phyloP scores from a whole-genome alignment of 2,888 invertebrate genomes.

The Andrena dorsata region DNA sequence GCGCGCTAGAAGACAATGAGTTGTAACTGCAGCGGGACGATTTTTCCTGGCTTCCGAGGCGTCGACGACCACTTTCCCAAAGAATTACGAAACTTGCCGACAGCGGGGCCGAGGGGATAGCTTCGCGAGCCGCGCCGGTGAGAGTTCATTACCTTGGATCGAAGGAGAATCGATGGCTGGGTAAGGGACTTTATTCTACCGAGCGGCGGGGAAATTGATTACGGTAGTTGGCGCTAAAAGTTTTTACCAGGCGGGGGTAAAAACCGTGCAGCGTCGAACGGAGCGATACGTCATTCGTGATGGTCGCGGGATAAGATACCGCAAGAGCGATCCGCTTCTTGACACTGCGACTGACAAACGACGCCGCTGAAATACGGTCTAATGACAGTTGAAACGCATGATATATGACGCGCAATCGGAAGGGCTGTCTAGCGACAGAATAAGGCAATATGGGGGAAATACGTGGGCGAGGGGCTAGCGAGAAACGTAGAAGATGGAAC shows the following conservation, averaged over 20 bases:
- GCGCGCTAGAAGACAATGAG: constrained; percentile 35
- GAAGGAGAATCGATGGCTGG: not conserved
- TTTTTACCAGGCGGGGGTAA: constrained; percentile 6
- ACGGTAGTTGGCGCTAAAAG: constrained; percentile 4
- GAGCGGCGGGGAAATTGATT: constrained; percentile 25
- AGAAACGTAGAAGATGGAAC: constrained; percentile 17
- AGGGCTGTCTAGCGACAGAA: not conserved
- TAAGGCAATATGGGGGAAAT: constrained; percentile 1
- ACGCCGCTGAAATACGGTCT: not conserved
- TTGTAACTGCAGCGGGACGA: constrained; percentile 16
- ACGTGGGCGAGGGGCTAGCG: not conserved
- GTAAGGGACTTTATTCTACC: not conserved
- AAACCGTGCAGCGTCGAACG: constrained; percentile 3
- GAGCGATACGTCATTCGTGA: constrained; percentile 25
- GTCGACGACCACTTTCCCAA: not conserved
- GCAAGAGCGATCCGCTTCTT: not conserved
- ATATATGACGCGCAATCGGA: not conserved
- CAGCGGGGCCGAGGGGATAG: not conserved
- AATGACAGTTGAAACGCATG: not conserved
- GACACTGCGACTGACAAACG: constrained; percentile 19
- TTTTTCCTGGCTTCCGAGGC: not conserved
- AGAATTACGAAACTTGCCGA: constrained; percentile 7
- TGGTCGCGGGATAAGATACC: constrained; percentile 16
- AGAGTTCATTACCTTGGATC: not conserved
- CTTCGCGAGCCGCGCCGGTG: not conserved